Conservation (phyloP, 1,140 invertebrate species). For the Nephotettix cincticeps region DNA sequence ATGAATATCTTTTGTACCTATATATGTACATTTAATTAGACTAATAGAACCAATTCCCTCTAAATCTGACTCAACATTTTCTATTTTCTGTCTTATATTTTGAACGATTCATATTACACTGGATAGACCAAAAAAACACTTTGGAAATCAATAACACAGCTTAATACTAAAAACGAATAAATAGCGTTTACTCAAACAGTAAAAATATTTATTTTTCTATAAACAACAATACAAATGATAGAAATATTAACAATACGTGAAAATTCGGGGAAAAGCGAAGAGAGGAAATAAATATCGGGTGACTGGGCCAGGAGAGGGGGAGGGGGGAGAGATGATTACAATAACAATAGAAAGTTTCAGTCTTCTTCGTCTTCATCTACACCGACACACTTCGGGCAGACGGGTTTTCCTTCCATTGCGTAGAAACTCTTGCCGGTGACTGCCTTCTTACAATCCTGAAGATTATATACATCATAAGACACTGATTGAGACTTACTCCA, state of each 20-base stretch:
- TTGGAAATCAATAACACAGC: too few species aligned
- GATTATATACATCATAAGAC: constrained; percentile 33
- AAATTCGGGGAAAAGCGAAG: neutral
- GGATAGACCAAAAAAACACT: too few species aligned
- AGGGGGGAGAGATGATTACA: neutral
- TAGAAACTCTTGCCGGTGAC: constrained; percentile 95
- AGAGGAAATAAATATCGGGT: neutral
- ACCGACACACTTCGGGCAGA: constrained; percentile 86
- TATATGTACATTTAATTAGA: too few species aligned
- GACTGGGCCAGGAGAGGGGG: neutral
- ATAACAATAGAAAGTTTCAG: constrained; percentile 14
- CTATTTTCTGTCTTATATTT: too few species aligned
- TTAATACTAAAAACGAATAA: constrained; percentile 13
- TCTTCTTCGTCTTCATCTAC: constrained; percentile 76
- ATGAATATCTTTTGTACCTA: too few species aligned
- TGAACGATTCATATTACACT: too few species aligned
- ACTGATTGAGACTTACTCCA: too few species aligned
- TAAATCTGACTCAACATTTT: too few species aligned
- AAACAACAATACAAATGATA: constrained; percentile 30
- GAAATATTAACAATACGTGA: constrained; percentile 24
- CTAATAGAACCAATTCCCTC: too few species aligned
- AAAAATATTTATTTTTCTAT: constrained; percentile 30
- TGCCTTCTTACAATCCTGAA: constrained; percentile 88
- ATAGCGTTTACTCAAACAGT: neutral
- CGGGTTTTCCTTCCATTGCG: constrained; percentile 89